Evolutionary conservation across 2,797 vertebrate species (phyloP).

Genomic region (Amazona finschi): DNA sequence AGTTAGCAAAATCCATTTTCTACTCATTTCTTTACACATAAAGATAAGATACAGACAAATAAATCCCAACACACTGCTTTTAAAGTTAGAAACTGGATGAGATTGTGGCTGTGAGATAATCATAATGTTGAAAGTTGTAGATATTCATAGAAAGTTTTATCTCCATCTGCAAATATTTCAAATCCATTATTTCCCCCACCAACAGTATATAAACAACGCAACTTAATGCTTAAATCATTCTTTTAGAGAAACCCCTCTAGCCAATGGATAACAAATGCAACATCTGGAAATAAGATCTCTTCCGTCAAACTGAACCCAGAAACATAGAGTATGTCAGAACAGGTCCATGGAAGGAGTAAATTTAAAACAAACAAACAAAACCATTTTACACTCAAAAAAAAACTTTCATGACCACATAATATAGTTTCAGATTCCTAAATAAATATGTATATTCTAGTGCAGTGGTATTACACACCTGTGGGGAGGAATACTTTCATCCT

Average conservation of each 20-base stretch:
- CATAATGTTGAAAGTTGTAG: background rate
- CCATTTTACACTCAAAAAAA: background rate
- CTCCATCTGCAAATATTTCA: background rate
- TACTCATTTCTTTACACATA: background rate
- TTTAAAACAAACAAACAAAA: background rate
- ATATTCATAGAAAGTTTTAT: background rate
- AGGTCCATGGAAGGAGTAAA: background rate
- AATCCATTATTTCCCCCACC: background rate
- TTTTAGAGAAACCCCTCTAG: background rate
- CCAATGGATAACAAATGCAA: background rate
- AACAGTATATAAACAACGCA: background rate
- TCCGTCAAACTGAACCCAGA: background rate
- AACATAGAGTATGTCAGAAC: background rate
- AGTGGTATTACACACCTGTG: background rate
- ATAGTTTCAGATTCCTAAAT: background rate
- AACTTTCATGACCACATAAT: background rate
- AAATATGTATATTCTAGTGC: background rate
- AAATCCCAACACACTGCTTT: background rate
- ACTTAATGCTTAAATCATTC: background rate
- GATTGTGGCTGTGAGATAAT: background rate
- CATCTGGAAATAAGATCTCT: background rate
- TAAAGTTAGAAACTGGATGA: background rate
- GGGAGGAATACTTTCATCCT: background rate
- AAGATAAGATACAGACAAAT: background rate
- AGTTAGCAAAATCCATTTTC: background rate